Evolutionary conservation across 2,113 vertebrate genomes (phyloP), one percentile per base, ranked within the genome.

Genomic region (Nycticebus coucang): DNA sequence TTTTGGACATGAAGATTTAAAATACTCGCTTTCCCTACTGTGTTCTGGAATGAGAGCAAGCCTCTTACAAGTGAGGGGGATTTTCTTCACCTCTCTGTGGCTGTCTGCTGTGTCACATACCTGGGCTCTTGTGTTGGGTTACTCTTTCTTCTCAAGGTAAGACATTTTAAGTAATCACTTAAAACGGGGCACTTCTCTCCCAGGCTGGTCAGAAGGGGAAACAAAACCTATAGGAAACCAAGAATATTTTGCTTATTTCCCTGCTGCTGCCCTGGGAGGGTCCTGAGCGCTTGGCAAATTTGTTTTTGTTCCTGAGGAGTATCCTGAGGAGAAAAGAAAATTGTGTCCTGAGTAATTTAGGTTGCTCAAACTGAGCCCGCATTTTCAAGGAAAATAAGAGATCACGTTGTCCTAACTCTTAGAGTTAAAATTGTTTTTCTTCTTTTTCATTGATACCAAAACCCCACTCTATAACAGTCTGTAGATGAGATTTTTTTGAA

Each of bases 351-450:
- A 79, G 41, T 94, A 57, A 85, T 89, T 87, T 81, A 94, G 64
- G 14, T 78, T 94, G 26, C 83, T 95, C 75, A 95, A 93, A 93
- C 35, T 69, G 69, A 96, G 13, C 22, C 55, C 93, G 26, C 4
- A 81, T 91, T 95, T 95, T 96, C 59, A 92, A 87, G 89, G 86
- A 95, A 89, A 96, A 95, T 50, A 94, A 50, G 53, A 93, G 60
- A 91, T 85, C 41, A 77, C 28, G 35, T 71, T 50, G 45, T 95
- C n/a, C 64, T 7, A 91, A 66, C 11, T 95, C 41, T 93, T 87
- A 57, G 37, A 95, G 72, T 86, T 95, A 93, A 96, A 81, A 55
- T 59, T 41, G 33, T 89, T 57, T 86, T 60, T 82, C 93, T 64
- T 59, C 30, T 68, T 92, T 77, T 90, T 57, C 37, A 82, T 88